Base-by-base conservation (phyloP, 1,140 invertebrate species). In the Linepithema humile region DNA sequence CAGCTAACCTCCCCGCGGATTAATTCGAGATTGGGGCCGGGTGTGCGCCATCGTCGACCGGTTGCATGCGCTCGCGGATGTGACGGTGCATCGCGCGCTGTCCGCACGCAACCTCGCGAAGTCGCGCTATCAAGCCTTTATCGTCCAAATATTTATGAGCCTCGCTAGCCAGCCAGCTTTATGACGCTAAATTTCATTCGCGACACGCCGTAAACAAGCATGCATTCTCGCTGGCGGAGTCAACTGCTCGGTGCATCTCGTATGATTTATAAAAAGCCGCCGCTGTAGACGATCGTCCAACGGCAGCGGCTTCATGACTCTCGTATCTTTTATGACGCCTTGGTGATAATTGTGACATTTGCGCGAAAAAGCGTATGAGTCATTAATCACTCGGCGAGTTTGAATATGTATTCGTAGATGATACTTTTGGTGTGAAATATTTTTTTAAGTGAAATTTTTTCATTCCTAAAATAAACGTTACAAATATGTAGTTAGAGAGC, bases 1-100 rank as follows among this genome's bases (percentile, higher is more conserved):
- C 85, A 82, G 88, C 90, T 91, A 91, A 93, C 89, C 90, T 90
- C 60, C 83, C 50, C 43, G 35, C 86, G 89, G 89, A 92, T 92
- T 93, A 92, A 93, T 93, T 93, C 91, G 85, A 93, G 90, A 91
- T 93, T 91, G 57, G 57, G 64, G 45, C 59, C 70, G 78, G 65
- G 69, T 82, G 78, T 83, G 84, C 59, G 67, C 78, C 38, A 45
- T 26, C 43, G 72, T 50, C 23, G 74, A 6, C n/a, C 29, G 74
- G 62, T 53, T 72, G 64, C 80, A 64, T 75, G 73, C 55, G 43
- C 72, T 53, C 55, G 72, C 38, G 53, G 53, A 55, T 70, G 77
- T 69, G 70, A 35, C 48, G 53, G 5, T 62, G 75, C 43, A 40
- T 73, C 55, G 67, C 65, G 73, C 59, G 35, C 77, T 83, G 65